These are phyloP conservation scores for Mobula hypostoma DNA, from an alignment of 2,113 vertebrate species.

Conservation along the genomic window DNA sequence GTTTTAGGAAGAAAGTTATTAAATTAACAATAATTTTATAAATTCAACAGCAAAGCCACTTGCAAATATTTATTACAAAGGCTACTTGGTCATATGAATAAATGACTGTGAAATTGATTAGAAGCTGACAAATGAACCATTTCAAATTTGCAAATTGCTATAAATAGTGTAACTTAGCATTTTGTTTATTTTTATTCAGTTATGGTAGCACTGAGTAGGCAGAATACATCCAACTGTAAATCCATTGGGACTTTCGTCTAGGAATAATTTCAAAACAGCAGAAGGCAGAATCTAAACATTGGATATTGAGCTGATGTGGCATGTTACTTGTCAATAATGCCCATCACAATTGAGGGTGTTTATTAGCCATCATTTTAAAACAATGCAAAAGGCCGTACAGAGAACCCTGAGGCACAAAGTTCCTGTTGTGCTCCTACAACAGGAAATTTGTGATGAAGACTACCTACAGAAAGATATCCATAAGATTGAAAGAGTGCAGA, in stretches of 20 bases:
- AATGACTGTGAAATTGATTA: conserved; percentile 1
- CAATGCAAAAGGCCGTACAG: not conserved
- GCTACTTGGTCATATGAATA: not conserved
- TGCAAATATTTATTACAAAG: conserved; percentile 8
- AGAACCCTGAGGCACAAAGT: not conserved
- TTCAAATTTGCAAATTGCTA: not conserved
- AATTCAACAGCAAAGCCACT: not conserved
- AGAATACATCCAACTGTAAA: not conserved
- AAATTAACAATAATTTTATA: conserved; percentile 3
- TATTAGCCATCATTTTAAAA: not conserved
- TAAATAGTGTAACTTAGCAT: not conserved
- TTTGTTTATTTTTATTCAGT: not conserved
- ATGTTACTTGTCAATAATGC: not conserved
- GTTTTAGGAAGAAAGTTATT: not conserved
- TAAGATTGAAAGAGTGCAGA: no score
- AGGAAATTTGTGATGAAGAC: not conserved
- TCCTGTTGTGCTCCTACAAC: no score
- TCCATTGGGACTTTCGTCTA: not conserved
- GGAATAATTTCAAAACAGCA: not conserved
- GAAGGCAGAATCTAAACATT: conserved; percentile 3
- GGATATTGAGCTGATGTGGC: conserved; percentile 10
- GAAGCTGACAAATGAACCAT: not conserved
- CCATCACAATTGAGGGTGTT: not conserved
- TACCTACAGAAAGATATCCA: no score
- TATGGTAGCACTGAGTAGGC: not conserved